These are phyloP conservation scores for Thamnaconus septentrionalis DNA, from an alignment of 2,113 vertebrate genomes.

Conservation along the genomic window DNA sequence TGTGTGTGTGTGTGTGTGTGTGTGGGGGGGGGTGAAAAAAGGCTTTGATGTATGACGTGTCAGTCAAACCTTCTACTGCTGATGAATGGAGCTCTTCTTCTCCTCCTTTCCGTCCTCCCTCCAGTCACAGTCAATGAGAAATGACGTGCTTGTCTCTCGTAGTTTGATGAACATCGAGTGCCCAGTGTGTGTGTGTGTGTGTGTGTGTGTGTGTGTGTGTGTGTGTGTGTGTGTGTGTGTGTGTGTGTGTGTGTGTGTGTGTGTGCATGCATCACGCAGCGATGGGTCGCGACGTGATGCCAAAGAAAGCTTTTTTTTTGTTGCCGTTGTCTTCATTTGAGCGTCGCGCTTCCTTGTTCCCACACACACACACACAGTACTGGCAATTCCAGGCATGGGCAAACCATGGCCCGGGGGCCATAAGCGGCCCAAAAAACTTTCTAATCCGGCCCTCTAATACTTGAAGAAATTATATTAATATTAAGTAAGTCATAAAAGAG, in stretches of 20 bases:
- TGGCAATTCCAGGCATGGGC: no score
- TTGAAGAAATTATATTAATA: no score
- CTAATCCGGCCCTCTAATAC: no score
- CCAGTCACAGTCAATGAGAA: constrained; percentile 38
- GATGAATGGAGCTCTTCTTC: constrained; percentile 30
- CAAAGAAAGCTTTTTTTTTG: constrained; percentile 14
- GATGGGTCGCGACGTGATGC: constrained; percentile 5
- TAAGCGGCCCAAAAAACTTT: no score
- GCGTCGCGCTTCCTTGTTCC: constrained; percentile 19
- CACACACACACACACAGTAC: constrained; percentile 26
- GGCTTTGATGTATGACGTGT: constrained; percentile 9
- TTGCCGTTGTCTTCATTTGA: constrained; percentile 45
- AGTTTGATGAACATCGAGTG: constrained; percentile 40
- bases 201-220: no score
- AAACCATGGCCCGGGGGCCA: no score
- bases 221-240: not conserved
- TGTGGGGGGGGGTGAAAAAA: not conserved
- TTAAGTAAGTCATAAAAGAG: no score
- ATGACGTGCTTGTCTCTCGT: constrained; percentile 37
- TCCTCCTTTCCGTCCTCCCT: not conserved
- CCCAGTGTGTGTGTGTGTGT: not conserved
- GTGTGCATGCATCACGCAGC: not conserved
- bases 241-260: not conserved
- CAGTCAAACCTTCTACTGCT: constrained; percentile 32
- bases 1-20: not conserved